These are phyloP conservation scores for Galleria mellonella DNA, from an alignment of 1,140 invertebrate genomes.

Conservation along the genomic window DNA sequence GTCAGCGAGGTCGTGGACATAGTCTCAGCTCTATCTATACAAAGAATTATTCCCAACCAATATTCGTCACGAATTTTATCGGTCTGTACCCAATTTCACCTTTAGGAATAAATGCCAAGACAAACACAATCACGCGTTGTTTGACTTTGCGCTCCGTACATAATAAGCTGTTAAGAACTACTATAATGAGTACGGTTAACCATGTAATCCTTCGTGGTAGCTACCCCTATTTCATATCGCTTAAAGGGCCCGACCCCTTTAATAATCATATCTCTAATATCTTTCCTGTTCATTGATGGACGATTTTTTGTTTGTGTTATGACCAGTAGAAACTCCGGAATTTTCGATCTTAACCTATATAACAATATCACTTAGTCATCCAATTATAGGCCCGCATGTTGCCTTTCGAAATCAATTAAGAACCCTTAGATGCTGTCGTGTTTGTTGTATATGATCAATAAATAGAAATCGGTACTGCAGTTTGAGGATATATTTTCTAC, in stretches of 20 bases:
- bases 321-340: slow-evolving; percentile 12
- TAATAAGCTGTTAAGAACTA: slow-evolving; percentile 46
- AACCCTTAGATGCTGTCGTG: slow-evolving; percentile 13
- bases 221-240: slow-evolving; percentile 26
- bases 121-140: slow-evolving; percentile 20
- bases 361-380: slow-evolving; percentile 45
- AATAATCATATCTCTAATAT: slow-evolving; percentile 17
- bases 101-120: slow-evolving; percentile 34
- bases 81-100: slow-evolving; percentile 23
- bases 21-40: too few species aligned
- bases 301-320: slow-evolving; percentile 10
- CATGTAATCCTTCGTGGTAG: slow-evolving; percentile 41
- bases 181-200: slow-evolving; percentile 39
- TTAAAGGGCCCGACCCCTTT: slow-evolving; percentile 25
- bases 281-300: slow-evolving; percentile 8
- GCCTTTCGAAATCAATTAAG: slow-evolving; percentile 37
- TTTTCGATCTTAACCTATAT: slow-evolving; percentile 13
- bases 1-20: slow-evolving; percentile 21
- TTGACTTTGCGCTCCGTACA: slow-evolving; percentile 41
- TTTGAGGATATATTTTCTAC: too few species aligned
- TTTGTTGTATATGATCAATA: background rate
- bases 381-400: slow-evolving; percentile 45
- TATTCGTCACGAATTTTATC: too few species aligned
- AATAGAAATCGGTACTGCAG: too few species aligned
- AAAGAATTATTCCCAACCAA: too few species aligned